Conservation (phyloP, 2,797 vertebrate species). For the Martes flavigula region DNA sequence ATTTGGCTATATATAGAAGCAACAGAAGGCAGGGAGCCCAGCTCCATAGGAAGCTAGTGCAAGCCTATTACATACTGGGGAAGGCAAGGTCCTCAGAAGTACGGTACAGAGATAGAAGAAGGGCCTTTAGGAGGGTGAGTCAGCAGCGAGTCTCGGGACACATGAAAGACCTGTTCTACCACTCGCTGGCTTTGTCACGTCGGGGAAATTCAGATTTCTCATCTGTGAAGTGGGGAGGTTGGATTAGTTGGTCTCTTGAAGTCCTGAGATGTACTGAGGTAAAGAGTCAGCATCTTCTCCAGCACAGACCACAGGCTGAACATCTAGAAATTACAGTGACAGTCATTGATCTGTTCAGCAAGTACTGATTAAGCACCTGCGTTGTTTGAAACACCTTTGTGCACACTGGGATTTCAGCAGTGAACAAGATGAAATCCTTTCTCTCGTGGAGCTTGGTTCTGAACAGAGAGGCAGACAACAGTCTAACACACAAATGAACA, state of each 20-base stretch:
- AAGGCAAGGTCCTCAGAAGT: background rate
- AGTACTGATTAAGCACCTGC: background rate
- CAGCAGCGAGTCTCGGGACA: background rate
- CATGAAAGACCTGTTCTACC: background rate
- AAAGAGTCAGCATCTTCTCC: background rate
- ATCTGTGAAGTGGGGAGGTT: background rate
- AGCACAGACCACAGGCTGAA: background rate
- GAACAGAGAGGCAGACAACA: background rate
- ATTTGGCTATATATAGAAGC: background rate
- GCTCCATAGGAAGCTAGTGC: background rate
- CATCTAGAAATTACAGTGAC: background rate
- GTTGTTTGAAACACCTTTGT: background rate
- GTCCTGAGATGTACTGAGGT: background rate
- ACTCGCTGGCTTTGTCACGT: background rate
- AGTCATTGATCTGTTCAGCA: background rate
- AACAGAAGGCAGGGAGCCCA: background rate
- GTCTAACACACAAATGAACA: background rate
- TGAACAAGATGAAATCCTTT: background rate
- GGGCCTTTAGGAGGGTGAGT: background rate
- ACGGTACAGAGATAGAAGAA: background rate
- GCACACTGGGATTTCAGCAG: background rate
- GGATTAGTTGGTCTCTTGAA: background rate
- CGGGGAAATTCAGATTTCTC: background rate
- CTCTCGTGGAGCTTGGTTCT: background rate
- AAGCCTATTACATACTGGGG: background rate